Conservation (phyloP, 1,140 invertebrate genomes). For the Brachionus plicatilis region DNA sequence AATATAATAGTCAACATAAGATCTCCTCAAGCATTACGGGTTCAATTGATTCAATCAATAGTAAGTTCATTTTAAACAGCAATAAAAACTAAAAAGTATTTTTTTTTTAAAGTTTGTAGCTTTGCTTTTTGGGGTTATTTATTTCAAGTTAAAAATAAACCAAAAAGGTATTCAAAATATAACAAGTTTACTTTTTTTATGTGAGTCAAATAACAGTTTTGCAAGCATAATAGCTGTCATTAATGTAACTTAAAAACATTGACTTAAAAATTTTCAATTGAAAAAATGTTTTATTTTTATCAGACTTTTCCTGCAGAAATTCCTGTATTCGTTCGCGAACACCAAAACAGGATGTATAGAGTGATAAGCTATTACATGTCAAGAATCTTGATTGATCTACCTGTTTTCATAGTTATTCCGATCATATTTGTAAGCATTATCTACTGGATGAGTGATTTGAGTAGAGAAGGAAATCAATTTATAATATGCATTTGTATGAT, state of each 20-base stretch:
- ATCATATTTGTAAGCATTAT: conserved; percentile 74
- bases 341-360: conserved; percentile 36
- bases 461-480: conserved; percentile 62
- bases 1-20: neutral
- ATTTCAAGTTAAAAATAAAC: conserved; percentile 35
- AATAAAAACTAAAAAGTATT: neutral
- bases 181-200: conserved; percentile 18
- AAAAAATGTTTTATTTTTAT: neutral
- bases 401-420: conserved; percentile 71
- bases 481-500: conserved; percentile 69
- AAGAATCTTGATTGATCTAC: conserved; percentile 47
- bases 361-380: conserved; percentile 1
- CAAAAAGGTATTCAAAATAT: conserved; percentile 41
- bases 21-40: neutral
- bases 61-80: conserved; percentile 57
- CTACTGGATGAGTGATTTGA: conserved; percentile 75
- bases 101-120: neutral
- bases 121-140: conserved; percentile 20
- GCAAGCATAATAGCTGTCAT: conserved; percentile 51
- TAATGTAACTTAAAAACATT: conserved; percentile 40
- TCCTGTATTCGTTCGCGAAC: conserved; percentile 17
- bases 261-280: neutral
- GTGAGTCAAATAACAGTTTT: conserved; percentile 58
- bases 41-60: conserved; percentile 50
- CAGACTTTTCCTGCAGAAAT: conserved; percentile 20